Evolutionary conservation across 2,113 vertebrate genomes (phyloP).

Genomic region (Empidonax alnorum): DNA sequence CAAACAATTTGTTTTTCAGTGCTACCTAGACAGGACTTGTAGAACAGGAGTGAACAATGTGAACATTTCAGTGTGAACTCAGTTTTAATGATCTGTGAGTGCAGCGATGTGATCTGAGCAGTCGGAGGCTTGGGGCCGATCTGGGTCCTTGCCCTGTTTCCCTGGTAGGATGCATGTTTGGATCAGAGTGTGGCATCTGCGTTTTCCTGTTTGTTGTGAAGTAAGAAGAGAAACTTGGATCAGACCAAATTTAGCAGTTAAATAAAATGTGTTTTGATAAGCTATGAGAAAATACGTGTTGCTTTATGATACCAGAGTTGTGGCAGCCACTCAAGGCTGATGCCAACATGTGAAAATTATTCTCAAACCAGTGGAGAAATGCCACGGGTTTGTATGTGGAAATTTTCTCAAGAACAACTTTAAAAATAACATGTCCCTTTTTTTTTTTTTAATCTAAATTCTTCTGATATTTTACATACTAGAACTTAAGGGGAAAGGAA

Average conservation of each 20-base stretch:
- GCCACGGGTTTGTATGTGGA: constrained; percentile 42
- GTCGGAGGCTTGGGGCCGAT: neutral
- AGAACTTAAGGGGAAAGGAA: constrained; percentile 50
- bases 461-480: constrained; percentile 63
- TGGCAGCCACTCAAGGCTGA: constrained; percentile 20
- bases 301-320: constrained; percentile 36
- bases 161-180: constrained; percentile 1
- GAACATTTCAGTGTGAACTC: neutral
- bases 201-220: constrained; percentile 33
- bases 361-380: constrained; percentile 47
- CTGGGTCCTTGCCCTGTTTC: neutral
- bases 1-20: constrained; percentile 43
- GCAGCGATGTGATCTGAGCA: neutral
- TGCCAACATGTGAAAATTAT: constrained; percentile 49
- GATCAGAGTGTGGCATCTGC: constrained; percentile 16
- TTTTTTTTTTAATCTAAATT: constrained; percentile 54
- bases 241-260: constrained; percentile 62
- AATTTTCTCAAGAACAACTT: constrained; percentile 59
- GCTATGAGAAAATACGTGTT: constrained; percentile 48
- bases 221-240: constrained; percentile 59
- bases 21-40: constrained; percentile 43
- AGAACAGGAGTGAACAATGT: constrained; percentile 17
- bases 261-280: constrained; percentile 72
- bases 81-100: neutral
- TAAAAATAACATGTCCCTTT: constrained; percentile 13